These are phyloP conservation scores for Drosophila bunnanda DNA, from an alignment of 2,888 invertebrate species.

Conservation along the genomic window DNA sequence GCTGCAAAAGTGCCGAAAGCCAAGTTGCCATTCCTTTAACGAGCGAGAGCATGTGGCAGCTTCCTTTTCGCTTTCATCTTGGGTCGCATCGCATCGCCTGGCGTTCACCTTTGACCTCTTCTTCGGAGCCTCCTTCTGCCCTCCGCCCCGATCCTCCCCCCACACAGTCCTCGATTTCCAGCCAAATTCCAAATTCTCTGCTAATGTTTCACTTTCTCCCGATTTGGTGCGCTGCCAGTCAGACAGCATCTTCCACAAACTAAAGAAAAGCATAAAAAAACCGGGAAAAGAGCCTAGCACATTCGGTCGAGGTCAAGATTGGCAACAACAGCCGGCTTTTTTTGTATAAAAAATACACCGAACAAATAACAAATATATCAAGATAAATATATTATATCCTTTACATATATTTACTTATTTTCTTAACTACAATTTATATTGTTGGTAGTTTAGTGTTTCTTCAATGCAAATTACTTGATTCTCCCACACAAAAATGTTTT, in stretches of 20 bases:
- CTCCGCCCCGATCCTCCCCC: not conserved
- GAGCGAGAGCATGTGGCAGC: constrained; percentile 28
- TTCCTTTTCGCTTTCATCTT: constrained; percentile 54
- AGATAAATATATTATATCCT: not conserved
- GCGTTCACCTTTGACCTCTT: constrained; percentile 67
- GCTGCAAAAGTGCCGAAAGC: constrained; percentile 8
- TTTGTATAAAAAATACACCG: not conserved
- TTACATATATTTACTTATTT: too few relatives aligned
- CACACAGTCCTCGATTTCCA: constrained; percentile 7
- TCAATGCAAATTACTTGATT: not conserved
- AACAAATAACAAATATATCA: not conserved
- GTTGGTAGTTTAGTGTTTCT: not conserved
- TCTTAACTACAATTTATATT: not conserved
- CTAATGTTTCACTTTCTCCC: constrained; percentile 67
- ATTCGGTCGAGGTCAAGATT: constrained; percentile 75
- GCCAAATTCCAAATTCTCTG: constrained; percentile 47
- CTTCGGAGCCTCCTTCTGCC: constrained; percentile 6
- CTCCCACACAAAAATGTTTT: not conserved
- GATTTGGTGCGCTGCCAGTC: constrained; percentile 65
- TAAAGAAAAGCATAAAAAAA: not conserved
- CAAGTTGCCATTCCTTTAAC: constrained; percentile 65
- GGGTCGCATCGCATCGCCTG: constrained; percentile 8
- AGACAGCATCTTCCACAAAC: constrained; percentile 34
- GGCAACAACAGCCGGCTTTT: constrained; percentile 48
- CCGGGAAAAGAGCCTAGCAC: constrained; percentile 51